Evolutionary conservation across 2,888 invertebrate species (phyloP).

Genomic region (Meloe dianella): DNA sequence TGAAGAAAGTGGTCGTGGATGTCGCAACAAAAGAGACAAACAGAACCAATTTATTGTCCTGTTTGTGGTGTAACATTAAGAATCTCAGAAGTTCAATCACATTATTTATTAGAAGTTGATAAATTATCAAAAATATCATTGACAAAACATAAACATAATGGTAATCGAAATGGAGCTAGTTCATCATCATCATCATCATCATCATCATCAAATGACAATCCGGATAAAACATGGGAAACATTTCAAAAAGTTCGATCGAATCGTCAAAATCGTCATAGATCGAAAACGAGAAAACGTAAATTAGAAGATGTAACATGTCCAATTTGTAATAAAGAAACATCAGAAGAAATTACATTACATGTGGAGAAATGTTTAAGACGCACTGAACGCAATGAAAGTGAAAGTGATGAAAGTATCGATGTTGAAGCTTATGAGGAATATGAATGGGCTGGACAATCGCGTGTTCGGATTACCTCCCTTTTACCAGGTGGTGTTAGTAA

Average conservation of each 20-base stretch:
- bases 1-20: slow-evolving; percentile 56
- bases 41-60: slow-evolving; percentile 82
- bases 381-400: slow-evolving; percentile 60
- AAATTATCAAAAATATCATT: slow-evolving; percentile 67
- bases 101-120: slow-evolving; percentile 80
- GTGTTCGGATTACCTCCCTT: slow-evolving; percentile 76
- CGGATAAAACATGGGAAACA: slow-evolving; percentile 73
- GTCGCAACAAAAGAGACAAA: slow-evolving; percentile 66
- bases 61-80: slow-evolving; percentile 86
- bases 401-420: slow-evolving; percentile 79
- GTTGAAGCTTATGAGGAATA: slow-evolving; percentile 87
- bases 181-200: slow-evolving; percentile 51
- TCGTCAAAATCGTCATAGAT: slow-evolving; percentile 70
- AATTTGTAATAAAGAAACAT: slow-evolving; percentile 76
- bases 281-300: slow-evolving; percentile 72
- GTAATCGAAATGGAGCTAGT: slow-evolving; percentile 54
- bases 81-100: slow-evolving; percentile 81
- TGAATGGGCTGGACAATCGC: slow-evolving; percentile 89
- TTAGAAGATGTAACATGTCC: slow-evolving; percentile 75
- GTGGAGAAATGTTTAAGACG: slow-evolving; percentile 71
- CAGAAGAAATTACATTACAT: slow-evolving; percentile 75
- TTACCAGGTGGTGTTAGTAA: slow-evolving; percentile 71
- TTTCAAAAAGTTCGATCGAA: slow-evolving; percentile 77
- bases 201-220: slow-evolving; percentile 54
- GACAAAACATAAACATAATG: slow-evolving; percentile 51